Evolutionary conservation across 2,113 vertebrate genomes (phyloP).

Genomic region (Urocynchramus pylzowi): DNA sequence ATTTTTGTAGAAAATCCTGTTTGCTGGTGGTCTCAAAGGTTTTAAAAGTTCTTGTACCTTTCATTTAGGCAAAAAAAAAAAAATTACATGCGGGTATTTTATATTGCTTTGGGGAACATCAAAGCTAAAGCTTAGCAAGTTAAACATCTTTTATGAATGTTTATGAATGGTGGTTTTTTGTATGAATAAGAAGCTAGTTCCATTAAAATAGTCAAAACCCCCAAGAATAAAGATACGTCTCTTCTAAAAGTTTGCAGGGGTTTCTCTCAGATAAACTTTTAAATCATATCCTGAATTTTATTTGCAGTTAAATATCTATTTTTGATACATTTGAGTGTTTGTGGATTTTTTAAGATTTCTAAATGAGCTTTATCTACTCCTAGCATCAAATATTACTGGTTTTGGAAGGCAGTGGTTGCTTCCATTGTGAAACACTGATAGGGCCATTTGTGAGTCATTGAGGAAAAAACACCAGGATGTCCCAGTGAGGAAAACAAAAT

Average conservation of each 20-base stretch:
- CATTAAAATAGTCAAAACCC: background rate
- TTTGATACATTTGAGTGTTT: background rate
- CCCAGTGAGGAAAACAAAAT: background rate
- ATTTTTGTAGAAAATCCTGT: background rate
- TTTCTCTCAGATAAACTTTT: background rate
- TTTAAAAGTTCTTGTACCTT: constrained; percentile 2
- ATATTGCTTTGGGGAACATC: background rate
- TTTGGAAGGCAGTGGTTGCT: background rate
- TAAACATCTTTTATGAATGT: background rate
- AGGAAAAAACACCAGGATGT: background rate
- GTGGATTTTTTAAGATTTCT: background rate
- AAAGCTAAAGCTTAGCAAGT: constrained; percentile 14
- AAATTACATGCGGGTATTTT: background rate
- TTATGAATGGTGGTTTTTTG: background rate
- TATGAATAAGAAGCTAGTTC: background rate
- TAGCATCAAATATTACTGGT: background rate
- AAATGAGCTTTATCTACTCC: background rate
- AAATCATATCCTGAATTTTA: background rate
- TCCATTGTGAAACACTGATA: background rate
- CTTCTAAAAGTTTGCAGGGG: background rate
- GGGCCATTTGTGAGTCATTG: background rate
- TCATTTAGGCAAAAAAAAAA: background rate
- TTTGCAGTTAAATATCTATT: background rate
- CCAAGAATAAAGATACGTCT: background rate
- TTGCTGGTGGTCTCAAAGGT: background rate